phyloP scores from a whole-genome alignment of 2,113 vertebrate genomes.

The Crotalus tigris region DNA sequence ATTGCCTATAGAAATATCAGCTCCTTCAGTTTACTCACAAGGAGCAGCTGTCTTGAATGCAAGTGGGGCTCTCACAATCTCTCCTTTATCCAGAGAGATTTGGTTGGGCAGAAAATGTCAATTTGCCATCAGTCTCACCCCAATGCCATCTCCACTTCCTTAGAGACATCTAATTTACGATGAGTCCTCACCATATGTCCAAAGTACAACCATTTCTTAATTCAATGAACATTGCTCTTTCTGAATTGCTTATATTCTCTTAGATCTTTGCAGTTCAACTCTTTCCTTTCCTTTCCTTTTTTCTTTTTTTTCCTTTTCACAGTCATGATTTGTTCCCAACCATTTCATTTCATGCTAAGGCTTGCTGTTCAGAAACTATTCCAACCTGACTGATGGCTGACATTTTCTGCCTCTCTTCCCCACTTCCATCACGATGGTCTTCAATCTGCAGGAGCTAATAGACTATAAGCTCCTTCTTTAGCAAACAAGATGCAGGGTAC shows the following conservation, averaged over 20 bases:
- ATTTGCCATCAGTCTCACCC: not conserved
- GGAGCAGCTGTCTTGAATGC: not conserved
- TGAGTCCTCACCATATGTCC: not conserved
- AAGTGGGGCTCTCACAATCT: not conserved
- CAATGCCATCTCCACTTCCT: not conserved
- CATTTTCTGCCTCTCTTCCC: not conserved
- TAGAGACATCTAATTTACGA: not conserved
- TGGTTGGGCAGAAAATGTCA: not conserved
- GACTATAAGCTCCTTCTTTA: not conserved
- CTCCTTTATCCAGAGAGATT: not conserved
- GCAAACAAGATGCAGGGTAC: not conserved
- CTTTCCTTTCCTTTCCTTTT: not conserved
- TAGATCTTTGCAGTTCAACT: not conserved
- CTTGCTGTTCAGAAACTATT: not conserved
- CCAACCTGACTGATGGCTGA: not conserved
- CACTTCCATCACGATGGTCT: not conserved
- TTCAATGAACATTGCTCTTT: not conserved
- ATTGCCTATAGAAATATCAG: not conserved
- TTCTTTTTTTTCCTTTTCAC: not conserved
- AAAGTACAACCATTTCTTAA: not conserved
- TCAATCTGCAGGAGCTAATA: not conserved
- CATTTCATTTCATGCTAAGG: not conserved
- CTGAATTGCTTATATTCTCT: not conserved
- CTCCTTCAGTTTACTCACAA: not conserved
- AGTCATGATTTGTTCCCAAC: not conserved